phyloP scores from a whole-genome alignment of 2,113 vertebrate species.

The Strix uralensis region DNA sequence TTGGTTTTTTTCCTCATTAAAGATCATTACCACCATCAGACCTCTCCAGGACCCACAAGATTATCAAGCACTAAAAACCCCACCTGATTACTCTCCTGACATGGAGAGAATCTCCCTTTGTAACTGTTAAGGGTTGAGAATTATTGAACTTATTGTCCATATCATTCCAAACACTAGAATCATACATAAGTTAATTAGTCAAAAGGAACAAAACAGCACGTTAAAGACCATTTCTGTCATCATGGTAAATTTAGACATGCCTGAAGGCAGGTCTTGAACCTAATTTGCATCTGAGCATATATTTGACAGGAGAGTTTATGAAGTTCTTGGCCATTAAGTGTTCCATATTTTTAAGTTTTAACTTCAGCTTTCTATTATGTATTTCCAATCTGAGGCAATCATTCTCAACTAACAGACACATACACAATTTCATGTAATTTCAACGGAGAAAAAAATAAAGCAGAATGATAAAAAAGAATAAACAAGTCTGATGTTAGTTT shows the following conservation, averaged over 20 bases:
- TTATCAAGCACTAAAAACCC: neutral
- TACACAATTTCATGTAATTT: neutral
- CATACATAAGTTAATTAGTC: accelerated
- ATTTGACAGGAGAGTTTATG: neutral
- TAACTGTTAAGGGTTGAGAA: neutral
- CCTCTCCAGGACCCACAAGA: neutral
- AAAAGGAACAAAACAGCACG: neutral
- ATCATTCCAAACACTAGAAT: neutral
- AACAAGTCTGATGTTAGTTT: neutral
- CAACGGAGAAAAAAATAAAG: neutral
- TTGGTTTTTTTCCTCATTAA: neutral
- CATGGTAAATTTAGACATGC: neutral
- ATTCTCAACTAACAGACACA: neutral
- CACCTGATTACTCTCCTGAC: neutral
- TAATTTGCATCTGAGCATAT: neutral
- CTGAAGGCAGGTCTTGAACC: neutral
- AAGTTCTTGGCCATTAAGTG: neutral
- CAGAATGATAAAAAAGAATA: neutral
- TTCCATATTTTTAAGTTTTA: neutral
- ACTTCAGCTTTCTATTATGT: neutral
- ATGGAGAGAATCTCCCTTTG: neutral
- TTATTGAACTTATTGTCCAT: neutral
- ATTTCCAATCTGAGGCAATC: neutral
- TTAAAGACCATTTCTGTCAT: neutral
- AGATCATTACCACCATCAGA: neutral